Conservation (phyloP, 2,113 vertebrate genomes). For the Oryzias javanicus region DNA sequence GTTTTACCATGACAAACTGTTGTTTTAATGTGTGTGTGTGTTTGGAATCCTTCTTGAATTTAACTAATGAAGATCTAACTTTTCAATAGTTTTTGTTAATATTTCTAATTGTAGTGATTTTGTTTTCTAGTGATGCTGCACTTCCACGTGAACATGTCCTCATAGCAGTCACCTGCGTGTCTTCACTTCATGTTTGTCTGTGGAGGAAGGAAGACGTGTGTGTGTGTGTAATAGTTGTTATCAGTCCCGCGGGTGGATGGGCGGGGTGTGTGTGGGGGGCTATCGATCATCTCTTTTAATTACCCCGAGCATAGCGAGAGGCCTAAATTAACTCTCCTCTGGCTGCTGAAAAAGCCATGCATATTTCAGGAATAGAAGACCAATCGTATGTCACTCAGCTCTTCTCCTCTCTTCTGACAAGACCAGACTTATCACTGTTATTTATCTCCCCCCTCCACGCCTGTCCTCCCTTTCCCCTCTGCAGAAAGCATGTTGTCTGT, state of each 20-base stretch:
- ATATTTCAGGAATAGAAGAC: constrained; percentile 78
- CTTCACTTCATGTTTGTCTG: constrained; percentile 29
- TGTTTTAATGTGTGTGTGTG: too few relatives aligned
- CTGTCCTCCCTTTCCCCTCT: constrained; percentile 35
- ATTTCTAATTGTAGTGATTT: not conserved
- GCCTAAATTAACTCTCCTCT: constrained; percentile 82
- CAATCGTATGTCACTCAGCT: constrained; percentile 78
- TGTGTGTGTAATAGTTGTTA: constrained; percentile 67
- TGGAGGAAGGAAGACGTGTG: not conserved
- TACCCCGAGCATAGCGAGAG: constrained; percentile 79
- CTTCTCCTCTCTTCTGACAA: constrained; percentile 69
- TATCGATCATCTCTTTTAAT: constrained; percentile 87
- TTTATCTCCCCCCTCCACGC: constrained; percentile 63
- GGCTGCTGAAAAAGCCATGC: constrained; percentile 79
- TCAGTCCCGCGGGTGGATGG: constrained; percentile 72
- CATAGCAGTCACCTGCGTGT: constrained; percentile 15
- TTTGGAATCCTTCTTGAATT: too few relatives aligned
- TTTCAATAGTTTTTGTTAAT: too few relatives aligned
- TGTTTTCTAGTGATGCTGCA: not conserved
- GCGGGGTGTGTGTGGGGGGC: constrained; percentile 52
- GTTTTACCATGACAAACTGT: too few relatives aligned
- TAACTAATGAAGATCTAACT: too few relatives aligned
- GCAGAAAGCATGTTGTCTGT: constrained; percentile 63
- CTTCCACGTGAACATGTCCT: constrained; percentile 4
- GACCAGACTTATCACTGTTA: constrained; percentile 78